Conservation (phyloP, 1,140 invertebrate species). For the Drosophila lacteicornis region DNA sequence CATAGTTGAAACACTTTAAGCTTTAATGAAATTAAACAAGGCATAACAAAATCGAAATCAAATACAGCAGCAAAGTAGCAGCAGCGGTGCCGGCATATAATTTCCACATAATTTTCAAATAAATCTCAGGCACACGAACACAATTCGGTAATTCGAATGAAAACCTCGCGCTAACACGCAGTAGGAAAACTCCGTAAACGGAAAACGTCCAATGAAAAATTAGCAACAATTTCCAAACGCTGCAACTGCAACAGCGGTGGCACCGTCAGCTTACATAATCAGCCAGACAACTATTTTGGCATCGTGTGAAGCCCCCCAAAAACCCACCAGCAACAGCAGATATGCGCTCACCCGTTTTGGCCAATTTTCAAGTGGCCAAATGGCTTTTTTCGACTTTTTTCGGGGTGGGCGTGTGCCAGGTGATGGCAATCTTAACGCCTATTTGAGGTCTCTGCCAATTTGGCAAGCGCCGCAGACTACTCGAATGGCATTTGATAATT, state of each 20-base stretch:
- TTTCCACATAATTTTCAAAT: conserved; percentile 65
- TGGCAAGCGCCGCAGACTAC: conserved; percentile 28
- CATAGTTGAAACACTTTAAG: conserved; percentile 17
- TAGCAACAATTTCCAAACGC: conserved; percentile 60
- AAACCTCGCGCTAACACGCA: conserved; percentile 43
- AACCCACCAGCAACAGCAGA: neutral
- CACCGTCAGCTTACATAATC: conserved; percentile 59
- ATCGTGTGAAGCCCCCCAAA: conserved; percentile 39
- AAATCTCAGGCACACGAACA: conserved; percentile 66
- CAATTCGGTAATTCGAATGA: conserved; percentile 57
- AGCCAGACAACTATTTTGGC: conserved; percentile 51
- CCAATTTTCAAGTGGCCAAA: conserved; percentile 48
- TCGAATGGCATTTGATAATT: conserved; percentile 54
- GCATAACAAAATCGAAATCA: conserved; percentile 66
- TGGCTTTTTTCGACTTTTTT: neutral
- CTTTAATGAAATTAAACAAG: conserved; percentile 71
- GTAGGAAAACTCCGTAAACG: conserved; percentile 51
- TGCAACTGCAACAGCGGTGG: conserved; percentile 26
- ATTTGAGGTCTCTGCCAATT: conserved; percentile 56
- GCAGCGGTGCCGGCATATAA: conserved; percentile 15
- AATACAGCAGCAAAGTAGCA: conserved; percentile 18
- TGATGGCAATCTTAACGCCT: conserved; percentile 55
- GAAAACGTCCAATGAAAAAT: conserved; percentile 59
- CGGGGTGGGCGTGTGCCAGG: conserved; percentile 45
- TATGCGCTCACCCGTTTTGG: conserved; percentile 26